These are phyloP conservation scores for Nephrocerus scutellatus DNA, from an alignment of 2,888 invertebrate genomes.

Conservation along the genomic window DNA sequence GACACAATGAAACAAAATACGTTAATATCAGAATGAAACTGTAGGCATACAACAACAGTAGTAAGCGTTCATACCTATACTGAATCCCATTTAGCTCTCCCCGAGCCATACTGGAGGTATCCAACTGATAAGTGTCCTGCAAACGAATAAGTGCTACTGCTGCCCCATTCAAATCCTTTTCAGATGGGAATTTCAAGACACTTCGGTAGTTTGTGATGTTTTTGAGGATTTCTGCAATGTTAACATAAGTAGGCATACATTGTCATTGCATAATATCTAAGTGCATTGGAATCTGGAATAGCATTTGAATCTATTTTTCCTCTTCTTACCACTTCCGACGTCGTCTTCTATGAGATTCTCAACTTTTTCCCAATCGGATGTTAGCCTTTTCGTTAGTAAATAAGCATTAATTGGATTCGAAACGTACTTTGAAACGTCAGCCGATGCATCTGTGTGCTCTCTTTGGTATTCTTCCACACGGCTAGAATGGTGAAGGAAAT, in stretches of 20 bases:
- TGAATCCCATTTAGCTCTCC: constrained; percentile 72
- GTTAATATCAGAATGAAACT: no score
- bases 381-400: constrained; percentile 80
- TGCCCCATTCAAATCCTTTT: constrained; percentile 86
- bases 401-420: constrained; percentile 89
- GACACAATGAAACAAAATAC: constrained; percentile 1
- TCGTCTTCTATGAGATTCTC: constrained; percentile 69
- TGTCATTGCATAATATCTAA: no score
- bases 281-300: no score
- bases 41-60: no score
- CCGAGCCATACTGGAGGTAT: constrained; percentile 69
- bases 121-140: constrained; percentile 83
- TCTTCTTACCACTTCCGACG: constrained; percentile 57
- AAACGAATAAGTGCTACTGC: constrained; percentile 82
- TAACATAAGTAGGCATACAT: no score
- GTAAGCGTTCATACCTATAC: constrained; percentile 56
- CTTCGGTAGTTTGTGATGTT: constrained; percentile 63
- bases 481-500: no score
- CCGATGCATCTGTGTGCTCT: constrained; percentile 65
- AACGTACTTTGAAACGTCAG: constrained; percentile 67
- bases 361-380: constrained; percentile 79
- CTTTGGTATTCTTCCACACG: constrained; percentile 57
- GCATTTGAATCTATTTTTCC: no score
- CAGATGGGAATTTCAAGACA: constrained; percentile 63
- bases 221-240: constrained; percentile 1